Evolutionary conservation across 1,140 invertebrate genomes (phyloP), one percentile per base, ranked within the genome.

Genomic region (Nylanderia fulva): DNA sequence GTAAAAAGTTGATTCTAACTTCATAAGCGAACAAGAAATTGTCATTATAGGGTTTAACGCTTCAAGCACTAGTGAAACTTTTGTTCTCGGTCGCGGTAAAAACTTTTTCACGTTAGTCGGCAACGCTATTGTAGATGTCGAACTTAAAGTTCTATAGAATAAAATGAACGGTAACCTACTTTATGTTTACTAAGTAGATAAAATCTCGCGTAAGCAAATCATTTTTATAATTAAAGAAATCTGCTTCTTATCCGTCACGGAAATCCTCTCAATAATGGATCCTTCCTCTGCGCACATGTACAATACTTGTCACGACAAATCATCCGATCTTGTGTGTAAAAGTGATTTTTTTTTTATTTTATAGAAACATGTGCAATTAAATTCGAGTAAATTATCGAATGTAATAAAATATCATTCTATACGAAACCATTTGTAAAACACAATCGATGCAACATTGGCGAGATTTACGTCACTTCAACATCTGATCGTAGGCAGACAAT

Each of bases 1-100:
- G 54, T 58, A 82, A 82, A 72, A 82, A 82, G 77, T 82, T 71
- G 66, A 82, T 82, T 82, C 52, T 72, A 82, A 82, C 77, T 82
- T 82, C 24, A 82, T 82, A 72, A 82, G 52, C 52, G 52, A 72
- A 71, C 52, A 72, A 82, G 77, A 82, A 72, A 82, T 82, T 82
- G 66, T 82, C 77, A 82, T 82, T 71, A 48, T 5, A 71, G 36
- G 64, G 64, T 80, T 80, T 80, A 71, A 80, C 77, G 77, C 64
- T 82, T 58, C 24, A 48, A 72, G 52, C 66, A 58, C 11, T 54
- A 60, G 36, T 58, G 39, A 58, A 60, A 82, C 66, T 82, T 82
- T 82, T 72, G 66, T 72, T 82, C 52, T 24, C 36, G 13, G 45
- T 39, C 45, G 18, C 24, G 24, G 24, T 42, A 82, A 82, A 80